Conservation (phyloP, 2,888 invertebrate species). For the Vanessa cardui region DNA sequence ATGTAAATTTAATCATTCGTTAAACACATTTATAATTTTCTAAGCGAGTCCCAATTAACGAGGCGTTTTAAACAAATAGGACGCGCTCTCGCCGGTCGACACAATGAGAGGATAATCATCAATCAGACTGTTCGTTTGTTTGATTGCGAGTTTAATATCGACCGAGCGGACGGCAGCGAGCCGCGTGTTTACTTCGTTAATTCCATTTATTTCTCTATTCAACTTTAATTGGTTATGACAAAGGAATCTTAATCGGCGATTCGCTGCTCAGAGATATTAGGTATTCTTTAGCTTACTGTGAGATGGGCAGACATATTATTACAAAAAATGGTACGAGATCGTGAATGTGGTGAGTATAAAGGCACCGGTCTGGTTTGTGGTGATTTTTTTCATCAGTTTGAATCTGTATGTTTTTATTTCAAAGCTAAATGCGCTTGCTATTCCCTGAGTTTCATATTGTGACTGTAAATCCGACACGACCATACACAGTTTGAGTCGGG, state of each 20-base stretch:
- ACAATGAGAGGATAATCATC: conserved; percentile 11
- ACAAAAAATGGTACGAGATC: too few species aligned
- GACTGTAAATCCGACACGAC: too few species aligned
- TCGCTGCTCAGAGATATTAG: neutral
- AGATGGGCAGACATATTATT: too few species aligned
- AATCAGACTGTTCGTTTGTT: conserved; percentile 8
- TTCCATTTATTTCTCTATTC: conserved; percentile 37
- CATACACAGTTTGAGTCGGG: too few species aligned
- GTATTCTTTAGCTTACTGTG: too few species aligned
- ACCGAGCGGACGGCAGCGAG: neutral
- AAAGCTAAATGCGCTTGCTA: too few species aligned
- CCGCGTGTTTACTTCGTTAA: conserved; percentile 23
- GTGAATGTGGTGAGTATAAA: too few species aligned
- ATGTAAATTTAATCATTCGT: neutral
- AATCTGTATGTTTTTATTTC: too few species aligned
- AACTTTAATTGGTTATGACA: conserved; percentile 21
- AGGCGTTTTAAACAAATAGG: conserved; percentile 3
- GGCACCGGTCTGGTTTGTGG: too few species aligned
- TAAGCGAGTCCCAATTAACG: neutral
- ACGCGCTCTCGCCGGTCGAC: neutral
- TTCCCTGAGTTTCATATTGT: too few species aligned
- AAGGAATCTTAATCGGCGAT: neutral
- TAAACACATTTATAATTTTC: neutral
- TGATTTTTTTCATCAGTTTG: too few species aligned
- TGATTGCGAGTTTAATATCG: conserved; percentile 1